phyloP scores from a whole-genome alignment of 2,113 vertebrate species.

The Engraulis encrasicolus region DNA sequence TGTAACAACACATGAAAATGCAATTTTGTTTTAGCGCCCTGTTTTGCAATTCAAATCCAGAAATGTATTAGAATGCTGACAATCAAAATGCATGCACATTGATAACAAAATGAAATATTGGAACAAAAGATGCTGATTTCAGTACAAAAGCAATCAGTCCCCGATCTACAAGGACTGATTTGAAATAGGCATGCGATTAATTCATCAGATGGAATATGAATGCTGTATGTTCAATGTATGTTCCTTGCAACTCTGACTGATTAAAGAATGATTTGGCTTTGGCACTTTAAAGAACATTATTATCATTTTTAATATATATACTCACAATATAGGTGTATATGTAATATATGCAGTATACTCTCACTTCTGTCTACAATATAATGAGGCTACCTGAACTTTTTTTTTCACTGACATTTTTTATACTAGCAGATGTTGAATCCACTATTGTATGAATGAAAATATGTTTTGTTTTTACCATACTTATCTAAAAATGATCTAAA shows the following conservation, averaged over 20 bases:
- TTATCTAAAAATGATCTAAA: too few relatives aligned
- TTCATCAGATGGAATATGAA: slow-evolving; percentile 13
- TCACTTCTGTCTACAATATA: too few relatives aligned
- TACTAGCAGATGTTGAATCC: too few relatives aligned
- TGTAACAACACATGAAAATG: slow-evolving; percentile 70
- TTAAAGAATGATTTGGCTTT: neutral
- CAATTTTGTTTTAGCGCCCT: slow-evolving; percentile 56
- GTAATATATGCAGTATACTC: too few relatives aligned
- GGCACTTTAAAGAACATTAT: neutral
- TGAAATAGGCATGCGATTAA: slow-evolving; percentile 13
- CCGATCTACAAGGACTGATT: neutral
- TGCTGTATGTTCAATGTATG: neutral
- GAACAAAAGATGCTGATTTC: slow-evolving; percentile 18
- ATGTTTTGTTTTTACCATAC: too few relatives aligned
- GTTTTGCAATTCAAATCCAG: slow-evolving; percentile 60
- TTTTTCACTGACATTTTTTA: too few relatives aligned
- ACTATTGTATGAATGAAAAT: too few relatives aligned
- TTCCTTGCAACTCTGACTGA: neutral
- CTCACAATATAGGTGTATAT: too few relatives aligned
- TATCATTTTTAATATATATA: neutral
- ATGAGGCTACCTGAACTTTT: too few relatives aligned
- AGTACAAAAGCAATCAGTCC: slow-evolving; percentile 16
- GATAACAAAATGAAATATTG: neutral
- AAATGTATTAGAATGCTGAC: slow-evolving; percentile 59
- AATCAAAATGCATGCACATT: slow-evolving; percentile 58